Conservation (phyloP, 2,113 vertebrate species). For the human (Homo sapiens) region GRCh38 chr5:175094001-175094500, state of each 20-base stretch:
- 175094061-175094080: too few relatives aligned
- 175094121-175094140: not conserved
- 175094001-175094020: not conserved
- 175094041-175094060: not conserved
- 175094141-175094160: not conserved
- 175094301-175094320: not conserved
- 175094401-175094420: not conserved
- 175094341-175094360: not conserved
- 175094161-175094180: not conserved
- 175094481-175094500: not conserved
- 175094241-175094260: too few relatives aligned
- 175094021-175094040: not conserved
- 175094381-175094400: too few relatives aligned
- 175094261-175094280: not conserved
- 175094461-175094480: not conserved
- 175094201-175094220: rapidly evolving
- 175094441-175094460: not conserved
- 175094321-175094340: not conserved
- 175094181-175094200: not conserved
- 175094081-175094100: too few relatives aligned
- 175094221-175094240: not conserved
- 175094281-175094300: not conserved
- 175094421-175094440: not conserved
- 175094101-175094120: too few relatives aligned
- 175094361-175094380: not conserved